Percentiles rank a stretch among this genome's conserved stretches.
phyloP scores from a whole-genome alignment of 2,113 vertebrate species.

The Gobiocypris rarus region DNA sequence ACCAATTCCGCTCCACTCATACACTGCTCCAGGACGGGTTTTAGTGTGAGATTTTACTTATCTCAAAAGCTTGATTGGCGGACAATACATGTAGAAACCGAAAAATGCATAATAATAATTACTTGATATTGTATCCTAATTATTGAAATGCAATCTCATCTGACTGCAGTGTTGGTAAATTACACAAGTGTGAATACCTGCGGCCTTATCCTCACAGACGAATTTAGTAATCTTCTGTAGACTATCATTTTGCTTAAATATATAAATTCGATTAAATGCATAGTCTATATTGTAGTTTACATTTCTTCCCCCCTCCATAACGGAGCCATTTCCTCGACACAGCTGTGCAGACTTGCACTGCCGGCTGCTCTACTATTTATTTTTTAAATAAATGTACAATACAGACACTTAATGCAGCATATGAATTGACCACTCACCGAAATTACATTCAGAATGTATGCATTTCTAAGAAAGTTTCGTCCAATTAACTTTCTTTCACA shows the following conservation, averaged over 20 bases:
- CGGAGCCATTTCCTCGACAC: conserved; percentile 44
- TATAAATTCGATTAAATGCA: background rate
- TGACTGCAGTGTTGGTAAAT: background rate
- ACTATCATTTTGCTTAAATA: background rate
- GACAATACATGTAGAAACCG: background rate
- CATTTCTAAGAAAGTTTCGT: background rate
- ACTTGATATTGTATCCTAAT: background rate
- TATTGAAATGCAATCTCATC: background rate
- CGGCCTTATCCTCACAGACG: background rate
- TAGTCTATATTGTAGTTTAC: background rate
- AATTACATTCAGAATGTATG: background rate
- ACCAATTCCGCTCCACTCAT: background rate
- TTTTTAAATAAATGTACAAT: background rate
- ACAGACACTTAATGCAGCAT: background rate
- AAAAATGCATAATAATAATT: background rate
- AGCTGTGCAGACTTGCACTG: background rate
- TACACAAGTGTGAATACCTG: too few species aligned
- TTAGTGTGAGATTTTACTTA: background rate
- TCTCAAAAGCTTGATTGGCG: background rate
- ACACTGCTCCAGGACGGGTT: background rate
- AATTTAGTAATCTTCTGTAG: background rate
- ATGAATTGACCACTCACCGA: conserved; percentile 18
- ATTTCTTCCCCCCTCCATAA: background rate
- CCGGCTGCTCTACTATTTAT: background rate
- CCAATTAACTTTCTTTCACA: background rate